Percentiles rank a stretch among this genome's conserved stretches.
Conservation (phyloP, 2,797 vertebrate genomes). For the Rhadinocentrus ornatus region DNA sequence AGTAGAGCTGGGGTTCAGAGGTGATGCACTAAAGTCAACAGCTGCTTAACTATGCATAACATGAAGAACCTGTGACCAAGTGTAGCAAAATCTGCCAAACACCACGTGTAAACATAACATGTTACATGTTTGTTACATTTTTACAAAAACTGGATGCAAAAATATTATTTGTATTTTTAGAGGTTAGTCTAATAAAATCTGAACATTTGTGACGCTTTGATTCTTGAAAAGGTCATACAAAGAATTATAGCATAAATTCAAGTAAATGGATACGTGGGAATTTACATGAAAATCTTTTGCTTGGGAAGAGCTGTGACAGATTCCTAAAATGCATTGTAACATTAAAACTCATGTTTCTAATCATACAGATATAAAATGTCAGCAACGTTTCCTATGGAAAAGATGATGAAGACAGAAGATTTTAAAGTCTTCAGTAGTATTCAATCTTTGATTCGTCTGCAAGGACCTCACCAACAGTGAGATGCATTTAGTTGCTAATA, state of each 20-base stretch:
- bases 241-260: background rate
- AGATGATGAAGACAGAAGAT: background rate
- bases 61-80: background rate
- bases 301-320: background rate
- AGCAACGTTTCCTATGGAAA: background rate
- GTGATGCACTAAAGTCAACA: background rate
- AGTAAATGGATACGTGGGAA: background rate
- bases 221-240: background rate
- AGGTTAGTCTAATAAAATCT: background rate
- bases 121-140: background rate
- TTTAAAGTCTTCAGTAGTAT: background rate
- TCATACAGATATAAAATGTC: background rate
- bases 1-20: conserved; percentile 1
- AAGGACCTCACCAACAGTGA: background rate
- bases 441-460: background rate
- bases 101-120: background rate
- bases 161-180: background rate
- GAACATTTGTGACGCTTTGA: background rate
- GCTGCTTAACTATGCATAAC: background rate
- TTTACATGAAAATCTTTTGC: background rate
- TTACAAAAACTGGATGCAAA: background rate
- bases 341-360: background rate
- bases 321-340: background rate
- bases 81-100: background rate
- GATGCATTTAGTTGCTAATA: background rate